phyloP scores from a whole-genome alignment of 2,888 invertebrate species.

The Coelogynopora nodosa region DNA sequence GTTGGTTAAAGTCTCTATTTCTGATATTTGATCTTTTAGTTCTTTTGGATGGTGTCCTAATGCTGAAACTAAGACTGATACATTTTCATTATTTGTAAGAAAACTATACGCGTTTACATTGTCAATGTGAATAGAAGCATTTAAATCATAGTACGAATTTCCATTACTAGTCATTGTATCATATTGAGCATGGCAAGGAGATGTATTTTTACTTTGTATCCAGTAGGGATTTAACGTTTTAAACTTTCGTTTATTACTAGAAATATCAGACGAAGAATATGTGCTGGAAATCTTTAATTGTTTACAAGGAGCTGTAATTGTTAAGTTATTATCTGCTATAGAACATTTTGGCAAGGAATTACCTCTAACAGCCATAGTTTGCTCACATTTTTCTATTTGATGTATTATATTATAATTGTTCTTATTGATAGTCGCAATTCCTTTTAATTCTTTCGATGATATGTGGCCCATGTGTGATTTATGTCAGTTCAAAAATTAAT shows the following conservation, averaged over 20 bases:
- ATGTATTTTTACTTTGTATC: neutral
- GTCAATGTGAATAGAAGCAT: neutral
- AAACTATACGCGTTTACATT: neutral
- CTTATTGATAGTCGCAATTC: neutral
- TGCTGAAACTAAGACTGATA: neutral
- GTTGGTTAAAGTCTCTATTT: neutral
- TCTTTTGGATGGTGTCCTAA: neutral
- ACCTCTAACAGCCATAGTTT: neutral
- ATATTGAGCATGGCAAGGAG: neutral
- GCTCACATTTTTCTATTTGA: neutral
- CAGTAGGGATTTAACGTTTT: neutral
- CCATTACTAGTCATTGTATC: neutral
- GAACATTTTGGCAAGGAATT: neutral
- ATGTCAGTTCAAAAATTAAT: too few relatives aligned
- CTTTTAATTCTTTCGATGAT: conserved; percentile 15
- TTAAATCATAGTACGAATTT: neutral
- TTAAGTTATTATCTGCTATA: neutral
- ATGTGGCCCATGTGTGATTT: neutral
- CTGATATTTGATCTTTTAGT: neutral
- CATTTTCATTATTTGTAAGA: too few relatives aligned
- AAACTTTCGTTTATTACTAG: neutral
- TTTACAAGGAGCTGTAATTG: neutral
- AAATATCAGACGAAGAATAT: neutral
- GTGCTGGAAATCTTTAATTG: too few relatives aligned
- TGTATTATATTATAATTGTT: neutral